These are phyloP conservation scores for Antigone vipio DNA, from an alignment of 2,113 vertebrate species.

Conservation along the genomic window DNA sequence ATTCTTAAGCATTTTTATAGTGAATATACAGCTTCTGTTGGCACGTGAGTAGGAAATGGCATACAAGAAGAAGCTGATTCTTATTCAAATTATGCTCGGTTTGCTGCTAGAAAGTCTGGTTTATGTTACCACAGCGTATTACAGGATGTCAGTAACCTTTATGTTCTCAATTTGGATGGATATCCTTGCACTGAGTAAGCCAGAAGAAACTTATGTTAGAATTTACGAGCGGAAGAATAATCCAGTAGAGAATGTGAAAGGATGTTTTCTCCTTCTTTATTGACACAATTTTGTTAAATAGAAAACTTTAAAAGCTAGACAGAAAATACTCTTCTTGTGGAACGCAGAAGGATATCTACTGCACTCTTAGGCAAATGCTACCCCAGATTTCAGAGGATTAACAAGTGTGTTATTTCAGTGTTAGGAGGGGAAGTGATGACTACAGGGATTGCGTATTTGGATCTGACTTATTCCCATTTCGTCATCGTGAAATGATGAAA, in stretches of 20 bases:
- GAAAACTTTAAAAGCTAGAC: background rate
- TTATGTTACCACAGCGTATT: slow-evolving; percentile 19
- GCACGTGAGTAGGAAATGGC: background rate
- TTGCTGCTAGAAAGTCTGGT: background rate
- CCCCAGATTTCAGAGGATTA: background rate
- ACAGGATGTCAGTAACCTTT: slow-evolving; percentile 13
- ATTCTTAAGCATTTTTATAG: background rate
- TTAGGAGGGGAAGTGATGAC: background rate
- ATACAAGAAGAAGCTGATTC: background rate
- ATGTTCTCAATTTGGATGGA: background rate
- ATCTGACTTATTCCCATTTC: background rate
- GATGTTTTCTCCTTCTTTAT: background rate
- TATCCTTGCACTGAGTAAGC: background rate
- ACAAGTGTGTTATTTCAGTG: background rate
- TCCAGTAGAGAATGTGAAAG: background rate
- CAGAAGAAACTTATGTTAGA: background rate
- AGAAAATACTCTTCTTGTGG: background rate
- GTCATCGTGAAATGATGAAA: background rate
- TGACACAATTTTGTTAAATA: background rate
- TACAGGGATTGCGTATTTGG: background rate
- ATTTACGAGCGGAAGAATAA: background rate
- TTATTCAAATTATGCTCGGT: background rate
- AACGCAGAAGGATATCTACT: background rate
- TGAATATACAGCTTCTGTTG: background rate
- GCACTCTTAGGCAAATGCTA: background rate